phyloP scores from a whole-genome alignment of 1,140 invertebrate species.

The Atta cephalotes region DNA sequence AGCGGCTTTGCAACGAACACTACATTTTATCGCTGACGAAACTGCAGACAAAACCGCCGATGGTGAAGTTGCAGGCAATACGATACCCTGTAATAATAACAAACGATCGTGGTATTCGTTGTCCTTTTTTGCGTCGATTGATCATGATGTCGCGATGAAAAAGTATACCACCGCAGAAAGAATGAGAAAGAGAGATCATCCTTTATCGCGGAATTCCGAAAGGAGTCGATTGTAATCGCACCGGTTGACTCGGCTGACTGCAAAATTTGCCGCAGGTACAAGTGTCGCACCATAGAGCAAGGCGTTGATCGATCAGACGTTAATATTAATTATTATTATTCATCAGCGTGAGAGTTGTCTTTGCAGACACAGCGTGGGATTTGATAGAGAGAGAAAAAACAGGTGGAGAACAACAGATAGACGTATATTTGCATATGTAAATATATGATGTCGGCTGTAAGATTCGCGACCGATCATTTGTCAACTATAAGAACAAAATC shows the following conservation, averaged over 20 bases:
- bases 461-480: constrained; percentile 5
- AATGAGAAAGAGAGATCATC: constrained; percentile 1
- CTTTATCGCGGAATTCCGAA: constrained; percentile 53
- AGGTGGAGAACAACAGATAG: neutral
- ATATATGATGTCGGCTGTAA: constrained; percentile 6
- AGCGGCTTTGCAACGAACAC: neutral
- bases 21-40: constrained; percentile 33
- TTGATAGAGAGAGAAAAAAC: constrained; percentile 17
- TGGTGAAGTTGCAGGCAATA: constrained; percentile 25
- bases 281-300: neutral
- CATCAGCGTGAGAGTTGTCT: constrained; percentile 59
- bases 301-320: constrained; percentile 60
- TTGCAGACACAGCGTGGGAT: constrained; percentile 58
- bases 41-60: constrained; percentile 8
- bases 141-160: constrained; percentile 37
- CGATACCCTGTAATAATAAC: constrained; percentile 46
- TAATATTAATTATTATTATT: constrained; percentile 73
- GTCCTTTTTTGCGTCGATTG: constrained; percentile 31
- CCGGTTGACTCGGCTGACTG: neutral
- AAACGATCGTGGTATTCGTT: constrained; percentile 25
- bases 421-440: constrained; percentile 39
- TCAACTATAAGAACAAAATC: neutral
- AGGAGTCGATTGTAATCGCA: constrained; percentile 26
- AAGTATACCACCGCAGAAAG: constrained; percentile 6
- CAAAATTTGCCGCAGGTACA: constrained; percentile 58